Percentiles rank a stretch among this genome's conserved stretches.
Conservation (phyloP, 2,797 vertebrate genomes). For the Bradypodion pumilum region DNA sequence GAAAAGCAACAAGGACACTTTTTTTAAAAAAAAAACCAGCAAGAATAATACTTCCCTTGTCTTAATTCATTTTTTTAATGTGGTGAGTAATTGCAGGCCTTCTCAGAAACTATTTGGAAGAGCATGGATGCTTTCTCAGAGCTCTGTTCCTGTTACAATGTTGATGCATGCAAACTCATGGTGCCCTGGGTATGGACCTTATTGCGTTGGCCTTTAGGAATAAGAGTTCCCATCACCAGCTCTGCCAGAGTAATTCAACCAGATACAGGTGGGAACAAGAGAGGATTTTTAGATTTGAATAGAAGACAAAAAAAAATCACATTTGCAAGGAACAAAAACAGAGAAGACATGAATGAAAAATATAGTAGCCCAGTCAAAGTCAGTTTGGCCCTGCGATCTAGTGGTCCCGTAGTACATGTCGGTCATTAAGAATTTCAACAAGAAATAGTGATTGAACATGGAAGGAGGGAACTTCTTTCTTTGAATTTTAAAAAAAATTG, state of each 20-base stretch:
- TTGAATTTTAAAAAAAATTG: no score
- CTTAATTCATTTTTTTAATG: no score
- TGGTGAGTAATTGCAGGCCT: background rate
- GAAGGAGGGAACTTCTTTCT: no score
- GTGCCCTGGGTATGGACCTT: no score
- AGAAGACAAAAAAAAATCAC: background rate
- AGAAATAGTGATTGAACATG: no score
- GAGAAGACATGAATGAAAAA: background rate
- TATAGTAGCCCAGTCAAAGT: background rate
- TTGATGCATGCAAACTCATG: background rate
- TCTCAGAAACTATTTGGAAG: background rate
- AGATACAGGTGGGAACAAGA: background rate
- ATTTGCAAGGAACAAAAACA: background rate
- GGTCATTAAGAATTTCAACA: background rate
- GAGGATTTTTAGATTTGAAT: no score
- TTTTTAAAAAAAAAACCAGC: background rate
- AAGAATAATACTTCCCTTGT: no score
- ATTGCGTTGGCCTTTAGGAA: background rate
- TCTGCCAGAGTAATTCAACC: background rate
- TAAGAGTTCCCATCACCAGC: background rate
- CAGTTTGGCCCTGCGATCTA: background rate
- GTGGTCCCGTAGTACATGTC: background rate
- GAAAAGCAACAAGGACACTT: conserved; percentile 42
- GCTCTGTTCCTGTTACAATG: background rate
- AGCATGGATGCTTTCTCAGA: background rate